A percentile compares a stretch with the other conserved stretches of the same genome.
Evolutionary conservation across 2,888 invertebrate genomes (phyloP).

Genomic region (Diarsia dahlii): DNA sequence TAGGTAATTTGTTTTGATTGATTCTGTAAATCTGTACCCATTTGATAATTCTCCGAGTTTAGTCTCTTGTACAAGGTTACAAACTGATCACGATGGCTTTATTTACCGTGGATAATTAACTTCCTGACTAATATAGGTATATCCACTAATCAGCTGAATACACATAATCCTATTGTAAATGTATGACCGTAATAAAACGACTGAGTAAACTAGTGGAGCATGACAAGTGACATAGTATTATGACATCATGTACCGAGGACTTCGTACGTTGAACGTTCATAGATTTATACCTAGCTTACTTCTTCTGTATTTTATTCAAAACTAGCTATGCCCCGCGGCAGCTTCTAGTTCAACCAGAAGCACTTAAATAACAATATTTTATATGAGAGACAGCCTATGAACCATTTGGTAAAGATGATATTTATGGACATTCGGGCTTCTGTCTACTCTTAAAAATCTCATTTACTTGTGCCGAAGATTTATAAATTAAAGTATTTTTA

Average conservation of each 20-base stretch:
- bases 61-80: background rate
- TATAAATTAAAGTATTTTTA: background rate
- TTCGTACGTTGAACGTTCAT: background rate
- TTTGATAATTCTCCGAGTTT: background rate
- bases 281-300: background rate
- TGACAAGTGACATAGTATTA: conserved; percentile 15
- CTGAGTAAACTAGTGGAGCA: conserved; percentile 27
- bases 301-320: background rate
- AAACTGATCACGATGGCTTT: background rate
- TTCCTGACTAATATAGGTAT: conserved; percentile 30
- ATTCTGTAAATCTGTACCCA: background rate
- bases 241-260: conserved; percentile 6
- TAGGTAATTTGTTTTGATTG: background rate
- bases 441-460: background rate
- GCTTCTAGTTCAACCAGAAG: background rate
- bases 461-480: background rate
- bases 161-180: conserved; percentile 29
- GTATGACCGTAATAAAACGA: conserved; percentile 12
- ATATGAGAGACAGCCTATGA: background rate
- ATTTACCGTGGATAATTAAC: conserved; percentile 9
- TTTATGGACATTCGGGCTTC: background rate
- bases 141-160: background rate
- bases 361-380: background rate
- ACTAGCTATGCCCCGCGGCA: too few relatives aligned
- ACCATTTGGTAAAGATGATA: background rate